Conservation (phyloP, 1,140 invertebrate genomes). For the Telenomus remus region DNA sequence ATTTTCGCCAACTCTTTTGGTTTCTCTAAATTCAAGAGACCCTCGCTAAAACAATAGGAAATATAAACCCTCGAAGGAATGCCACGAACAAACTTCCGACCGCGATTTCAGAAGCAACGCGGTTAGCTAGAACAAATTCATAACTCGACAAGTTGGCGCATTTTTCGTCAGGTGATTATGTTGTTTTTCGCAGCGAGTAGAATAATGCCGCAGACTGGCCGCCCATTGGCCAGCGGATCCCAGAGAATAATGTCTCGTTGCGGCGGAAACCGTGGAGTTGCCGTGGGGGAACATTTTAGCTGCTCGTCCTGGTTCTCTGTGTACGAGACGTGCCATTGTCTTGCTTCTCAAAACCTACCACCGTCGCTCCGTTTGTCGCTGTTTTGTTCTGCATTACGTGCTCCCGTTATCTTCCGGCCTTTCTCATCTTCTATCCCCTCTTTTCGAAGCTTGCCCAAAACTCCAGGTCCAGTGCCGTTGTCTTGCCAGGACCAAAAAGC, state of each 20-base stretch:
- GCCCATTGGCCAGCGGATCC: conserved; percentile 36
- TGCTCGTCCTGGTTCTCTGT: conserved; percentile 14
- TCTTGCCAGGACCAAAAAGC: conserved; percentile 25
- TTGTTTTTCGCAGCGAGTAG: conserved; percentile 21
- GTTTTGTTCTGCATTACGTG: conserved; percentile 52
- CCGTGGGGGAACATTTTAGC: conserved; percentile 20
- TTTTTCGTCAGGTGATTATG: conserved; percentile 35
- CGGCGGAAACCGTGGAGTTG: conserved; percentile 33
- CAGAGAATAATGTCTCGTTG: conserved; percentile 28
- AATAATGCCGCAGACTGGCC: conserved; percentile 6
- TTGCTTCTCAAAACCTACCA: conserved; percentile 33
- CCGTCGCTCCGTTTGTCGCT: conserved; percentile 33
- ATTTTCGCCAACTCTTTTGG: conserved; percentile 1
- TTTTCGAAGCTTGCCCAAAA: conserved; percentile 47
- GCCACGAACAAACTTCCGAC: conserved; percentile 6
- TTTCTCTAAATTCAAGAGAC: not conserved
- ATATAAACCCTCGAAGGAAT: not conserved
- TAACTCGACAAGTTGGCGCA: conserved; percentile 29
- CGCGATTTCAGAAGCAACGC: conserved; percentile 24
- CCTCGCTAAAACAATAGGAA: conserved; percentile 3
- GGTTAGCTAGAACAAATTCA: conserved; percentile 27
- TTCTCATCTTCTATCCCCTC: conserved; percentile 8
- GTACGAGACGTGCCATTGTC: conserved; percentile 50
- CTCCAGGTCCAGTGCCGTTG: conserved; percentile 42
- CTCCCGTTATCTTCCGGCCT: conserved; percentile 43